Evolutionary conservation across 1,140 invertebrate genomes (phyloP), one percentile per base, ranked within the genome.

Genomic region (Orchestia grillus): DNA sequence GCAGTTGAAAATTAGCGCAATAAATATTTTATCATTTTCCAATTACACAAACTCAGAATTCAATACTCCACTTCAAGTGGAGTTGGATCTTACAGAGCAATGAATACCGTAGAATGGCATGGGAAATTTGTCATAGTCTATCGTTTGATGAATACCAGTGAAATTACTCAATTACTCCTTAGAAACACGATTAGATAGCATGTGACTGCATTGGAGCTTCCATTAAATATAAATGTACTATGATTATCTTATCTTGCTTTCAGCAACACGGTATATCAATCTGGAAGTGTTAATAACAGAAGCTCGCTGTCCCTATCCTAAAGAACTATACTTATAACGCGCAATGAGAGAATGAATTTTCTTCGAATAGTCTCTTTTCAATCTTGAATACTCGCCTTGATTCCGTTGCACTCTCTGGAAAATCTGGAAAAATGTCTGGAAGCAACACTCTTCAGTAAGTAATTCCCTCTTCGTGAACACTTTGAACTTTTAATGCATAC

Each of bases 401-500:
- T 28, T 1, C 28, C 28, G 62, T 36, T 53, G 62, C 11, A 77
- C 28, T 15, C 28, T 36, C 62, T 77, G 62, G 62, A 77, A 77
- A n/a, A n/a, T n/a, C n/a, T n/a, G n/a, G n/a, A n/a, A n/a, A n/a
- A 77, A 77, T 77, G 62, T 77, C 62, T 77, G 15, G 62, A 8
- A 36, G 11, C 62, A 77, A 77, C 62, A 77, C 28, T 36, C 62
- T 77, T 77, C 62, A 28, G 62, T 28, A 77, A 77, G 62, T 77
- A 28, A 28, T n/a, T n/a, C n/a, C 28, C 36, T 36, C 36, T 36
- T 36, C 62, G 28, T 36, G 62, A 77, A 77, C 62, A 77, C 62
- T 77, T 77, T 77, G 62, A 77, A 77, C 62, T 77, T 77, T 53
- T 77, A 77, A 77, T 77, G 62, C 62, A 77, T 77, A 77, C 62